These are phyloP conservation scores for Latrodectus hesperus DNA, from an alignment of 2,888 invertebrate genomes.

Conservation along the genomic window DNA sequence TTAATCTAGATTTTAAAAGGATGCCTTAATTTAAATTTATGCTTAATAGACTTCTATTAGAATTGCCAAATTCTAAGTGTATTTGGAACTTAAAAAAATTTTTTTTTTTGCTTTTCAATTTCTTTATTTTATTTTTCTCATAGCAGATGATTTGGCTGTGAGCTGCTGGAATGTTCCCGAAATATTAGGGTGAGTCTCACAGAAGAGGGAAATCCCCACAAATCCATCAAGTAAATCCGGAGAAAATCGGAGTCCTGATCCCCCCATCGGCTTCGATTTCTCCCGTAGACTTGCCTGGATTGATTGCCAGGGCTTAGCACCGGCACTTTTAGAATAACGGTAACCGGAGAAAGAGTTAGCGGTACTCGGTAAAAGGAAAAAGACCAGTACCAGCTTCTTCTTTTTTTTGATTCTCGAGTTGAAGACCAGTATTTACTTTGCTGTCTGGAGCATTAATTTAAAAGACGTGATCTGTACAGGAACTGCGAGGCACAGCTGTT, in stretches of 20 bases:
- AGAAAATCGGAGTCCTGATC: slow-evolving; percentile 50
- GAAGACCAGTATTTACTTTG: slow-evolving; percentile 32
- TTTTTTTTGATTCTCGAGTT: slow-evolving; percentile 31
- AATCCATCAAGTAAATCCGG: slow-evolving; percentile 64
- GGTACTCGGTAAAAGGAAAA: slow-evolving; percentile 17
- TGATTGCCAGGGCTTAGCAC: slow-evolving; percentile 55
- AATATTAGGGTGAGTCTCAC: slow-evolving; percentile 39
- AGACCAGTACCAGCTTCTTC: background rate
- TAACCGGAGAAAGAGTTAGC: background rate
- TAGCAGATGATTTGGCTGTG: no score
- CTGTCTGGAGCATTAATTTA: slow-evolving; percentile 42
- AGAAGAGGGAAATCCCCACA: slow-evolving; percentile 26
- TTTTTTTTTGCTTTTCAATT: no score
- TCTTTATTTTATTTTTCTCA: no score
- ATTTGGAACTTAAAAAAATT: no score
- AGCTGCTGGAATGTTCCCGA: background rate
- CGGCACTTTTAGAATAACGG: background rate
- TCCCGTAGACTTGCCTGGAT: slow-evolving; percentile 35
- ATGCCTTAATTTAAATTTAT: no score
- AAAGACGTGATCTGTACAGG: slow-evolving; percentile 23
- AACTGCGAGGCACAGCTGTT: background rate
- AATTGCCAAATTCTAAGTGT: no score
- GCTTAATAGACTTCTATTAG: no score
- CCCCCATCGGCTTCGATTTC: slow-evolving; percentile 64
- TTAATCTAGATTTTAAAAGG: no score